Percentiles rank a stretch among this genome's conserved stretches.
Evolutionary conservation across 2,888 invertebrate species (phyloP).

Genomic region (Ornithoptera alexandrae): DNA sequence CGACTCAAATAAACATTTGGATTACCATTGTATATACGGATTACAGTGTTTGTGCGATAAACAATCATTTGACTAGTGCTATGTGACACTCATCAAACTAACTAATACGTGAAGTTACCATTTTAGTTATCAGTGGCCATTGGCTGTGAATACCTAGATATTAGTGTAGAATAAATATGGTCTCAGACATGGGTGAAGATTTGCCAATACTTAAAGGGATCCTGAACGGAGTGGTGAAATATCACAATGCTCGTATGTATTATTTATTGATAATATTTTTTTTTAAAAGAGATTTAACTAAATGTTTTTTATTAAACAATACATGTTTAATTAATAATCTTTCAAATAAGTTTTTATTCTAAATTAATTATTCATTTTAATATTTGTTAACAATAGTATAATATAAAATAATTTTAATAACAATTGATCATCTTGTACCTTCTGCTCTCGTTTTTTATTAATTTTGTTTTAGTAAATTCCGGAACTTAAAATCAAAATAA

Average conservation of each 20-base stretch:
- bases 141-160: constrained; percentile 72
- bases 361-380: background rate
- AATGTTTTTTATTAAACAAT: no score
- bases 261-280: constrained; percentile 26
- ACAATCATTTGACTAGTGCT: constrained; percentile 38
- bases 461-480: background rate
- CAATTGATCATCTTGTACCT: background rate
- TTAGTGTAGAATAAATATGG: constrained; percentile 72
- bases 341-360: background rate
- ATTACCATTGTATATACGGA: constrained; percentile 61
- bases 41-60: constrained; percentile 68
- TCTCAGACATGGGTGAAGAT: constrained; percentile 90
- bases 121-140: constrained; percentile 68
- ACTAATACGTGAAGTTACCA: constrained; percentile 67
- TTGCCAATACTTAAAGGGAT: constrained; percentile 94
- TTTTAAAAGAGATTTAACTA: constrained; percentile 9
- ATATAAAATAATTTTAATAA: background rate
- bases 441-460: background rate
- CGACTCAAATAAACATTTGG: constrained; percentile 55
- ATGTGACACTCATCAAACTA: constrained; percentile 51
- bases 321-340: background rate
- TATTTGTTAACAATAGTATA: background rate
- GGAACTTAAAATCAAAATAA: background rate
- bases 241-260: constrained; percentile 96
- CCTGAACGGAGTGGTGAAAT: constrained; percentile 93